These are phyloP conservation scores for Pseudopipra pipra DNA, from an alignment of 2,113 vertebrate species.

Conservation along the genomic window DNA sequence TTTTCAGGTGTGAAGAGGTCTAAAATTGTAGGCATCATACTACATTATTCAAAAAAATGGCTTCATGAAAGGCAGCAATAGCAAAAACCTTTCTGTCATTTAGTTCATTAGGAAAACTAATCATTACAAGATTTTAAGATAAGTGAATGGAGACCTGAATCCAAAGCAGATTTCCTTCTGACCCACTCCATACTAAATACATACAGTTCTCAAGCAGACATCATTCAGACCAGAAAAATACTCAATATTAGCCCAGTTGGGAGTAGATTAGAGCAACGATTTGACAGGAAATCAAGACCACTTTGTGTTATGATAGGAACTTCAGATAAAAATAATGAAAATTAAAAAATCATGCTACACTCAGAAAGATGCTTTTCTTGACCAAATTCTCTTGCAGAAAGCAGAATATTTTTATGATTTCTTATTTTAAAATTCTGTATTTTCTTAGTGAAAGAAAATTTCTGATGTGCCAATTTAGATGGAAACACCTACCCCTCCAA, in stretches of 20 bases:
- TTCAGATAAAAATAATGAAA: not conserved
- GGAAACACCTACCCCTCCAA: not conserved
- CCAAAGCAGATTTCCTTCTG: not conserved
- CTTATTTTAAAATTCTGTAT: not conserved
- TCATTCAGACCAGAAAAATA: not conserved
- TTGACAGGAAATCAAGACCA: not conserved
- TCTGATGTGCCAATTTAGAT: not conserved
- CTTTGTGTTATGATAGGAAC: not conserved
- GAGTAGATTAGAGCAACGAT: not conserved
- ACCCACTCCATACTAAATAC: not conserved
- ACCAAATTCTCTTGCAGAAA: not conserved
- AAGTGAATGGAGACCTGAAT: not conserved
- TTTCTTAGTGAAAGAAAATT: not conserved
- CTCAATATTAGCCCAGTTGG: not conserved
- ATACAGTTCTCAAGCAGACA: not conserved
- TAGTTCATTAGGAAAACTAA: not conserved
- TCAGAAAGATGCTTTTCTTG: not conserved
- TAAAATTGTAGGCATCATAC: not conserved
- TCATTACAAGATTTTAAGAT: not conserved
- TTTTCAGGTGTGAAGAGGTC: not conserved
- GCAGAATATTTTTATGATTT: not conserved
- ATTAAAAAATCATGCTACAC: not conserved
- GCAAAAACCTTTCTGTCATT: not conserved
- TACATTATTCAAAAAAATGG: not conserved
- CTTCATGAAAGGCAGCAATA: not conserved